Evolutionary conservation across 2,113 vertebrate species (phyloP).

Genomic region (Coracopsis vasa): DNA sequence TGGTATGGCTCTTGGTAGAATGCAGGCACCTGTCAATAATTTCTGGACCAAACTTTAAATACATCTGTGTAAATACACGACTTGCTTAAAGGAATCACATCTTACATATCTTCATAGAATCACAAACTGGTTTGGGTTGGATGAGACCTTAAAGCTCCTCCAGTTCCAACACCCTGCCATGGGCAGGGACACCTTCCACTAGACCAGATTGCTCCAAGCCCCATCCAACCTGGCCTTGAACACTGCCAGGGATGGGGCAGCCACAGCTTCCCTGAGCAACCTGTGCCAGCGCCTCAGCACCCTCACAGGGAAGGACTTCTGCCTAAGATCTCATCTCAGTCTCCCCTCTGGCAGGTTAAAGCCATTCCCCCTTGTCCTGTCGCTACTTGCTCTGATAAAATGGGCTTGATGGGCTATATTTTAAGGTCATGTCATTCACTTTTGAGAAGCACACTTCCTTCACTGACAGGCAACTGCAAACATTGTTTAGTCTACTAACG

Average conservation of each 20-base stretch:
- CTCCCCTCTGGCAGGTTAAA: neutral
- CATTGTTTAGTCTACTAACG: neutral
- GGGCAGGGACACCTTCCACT: neutral
- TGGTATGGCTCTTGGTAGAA: neutral
- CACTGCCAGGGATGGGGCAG: neutral
- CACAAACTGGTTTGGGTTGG: neutral
- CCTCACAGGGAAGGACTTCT: neutral
- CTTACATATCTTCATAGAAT: accelerated
- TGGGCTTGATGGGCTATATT: neutral
- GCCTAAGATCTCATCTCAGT: neutral
- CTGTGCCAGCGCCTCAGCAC: neutral
- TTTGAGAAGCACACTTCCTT: neutral
- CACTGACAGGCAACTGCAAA: neutral
- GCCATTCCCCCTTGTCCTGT: neutral
- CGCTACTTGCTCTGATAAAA: neutral
- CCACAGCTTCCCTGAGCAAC: neutral
- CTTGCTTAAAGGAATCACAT: neutral
- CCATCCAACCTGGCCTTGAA: neutral
- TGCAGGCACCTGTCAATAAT: neutral
- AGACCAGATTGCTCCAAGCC: neutral
- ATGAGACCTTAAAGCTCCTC: neutral
- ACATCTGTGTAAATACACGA: neutral
- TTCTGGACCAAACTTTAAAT: neutral
- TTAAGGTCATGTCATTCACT: neutral
- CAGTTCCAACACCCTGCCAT: neutral